phyloP scores from a whole-genome alignment of 2,113 vertebrate species.

The Oriolus oriolus region DNA sequence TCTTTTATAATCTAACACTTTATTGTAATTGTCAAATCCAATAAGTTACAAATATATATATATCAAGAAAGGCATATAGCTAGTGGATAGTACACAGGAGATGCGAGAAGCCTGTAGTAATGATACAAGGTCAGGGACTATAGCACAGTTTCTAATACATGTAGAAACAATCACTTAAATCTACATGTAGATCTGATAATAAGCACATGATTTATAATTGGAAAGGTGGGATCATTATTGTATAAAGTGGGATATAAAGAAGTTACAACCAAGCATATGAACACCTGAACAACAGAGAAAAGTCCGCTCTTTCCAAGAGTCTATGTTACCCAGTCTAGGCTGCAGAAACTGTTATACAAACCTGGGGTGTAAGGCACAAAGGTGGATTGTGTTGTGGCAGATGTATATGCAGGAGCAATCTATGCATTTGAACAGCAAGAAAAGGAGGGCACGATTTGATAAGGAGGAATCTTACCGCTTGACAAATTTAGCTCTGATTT shows the following conservation, averaged over 20 bases:
- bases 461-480: neutral
- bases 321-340: neutral
- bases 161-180: neutral
- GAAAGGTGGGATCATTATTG: neutral
- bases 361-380: neutral
- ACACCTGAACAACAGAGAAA: neutral
- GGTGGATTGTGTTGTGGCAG: neutral
- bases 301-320: neutral
- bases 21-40: neutral
- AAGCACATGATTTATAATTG: rapidly evolving
- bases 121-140: neutral
- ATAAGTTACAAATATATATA: neutral
- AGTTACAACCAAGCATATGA: too few relatives aligned
- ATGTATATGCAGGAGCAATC: neutral
- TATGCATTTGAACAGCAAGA: neutral
- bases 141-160: neutral
- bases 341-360: neutral
- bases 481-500: neutral
- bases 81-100: neutral
- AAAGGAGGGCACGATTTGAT: neutral
- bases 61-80: rapidly evolving
- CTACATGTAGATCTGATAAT: neutral
- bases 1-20: neutral
- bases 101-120: neutral
- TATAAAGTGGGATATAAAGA: too few relatives aligned